Evolutionary conservation across 2,797 vertebrate species (phyloP).

Genomic region (Pteropus rufus): DNA sequence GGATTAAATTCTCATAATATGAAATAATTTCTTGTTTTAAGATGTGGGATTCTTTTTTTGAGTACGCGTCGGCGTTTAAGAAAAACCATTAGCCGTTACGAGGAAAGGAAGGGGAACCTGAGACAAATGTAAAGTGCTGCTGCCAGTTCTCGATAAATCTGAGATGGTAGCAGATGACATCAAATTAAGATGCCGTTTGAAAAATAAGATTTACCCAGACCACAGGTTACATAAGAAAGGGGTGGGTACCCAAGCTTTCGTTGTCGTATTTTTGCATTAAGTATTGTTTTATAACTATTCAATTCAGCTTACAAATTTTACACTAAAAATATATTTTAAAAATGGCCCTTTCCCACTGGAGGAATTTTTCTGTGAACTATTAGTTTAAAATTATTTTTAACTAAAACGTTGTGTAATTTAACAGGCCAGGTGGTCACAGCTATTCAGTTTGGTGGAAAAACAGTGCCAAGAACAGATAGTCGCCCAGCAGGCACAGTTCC

Average conservation of each 20-base stretch:
- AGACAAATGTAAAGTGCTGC: background rate
- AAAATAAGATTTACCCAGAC: background rate
- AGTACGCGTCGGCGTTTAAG: background rate
- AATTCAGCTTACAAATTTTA: background rate
- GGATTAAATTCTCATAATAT: background rate
- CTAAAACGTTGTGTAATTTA: constrained; percentile 67
- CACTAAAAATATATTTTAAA: background rate
- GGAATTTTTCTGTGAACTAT: background rate
- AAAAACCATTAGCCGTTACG: background rate
- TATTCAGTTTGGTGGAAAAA: constrained; percentile 93
- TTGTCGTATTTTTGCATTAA: background rate
- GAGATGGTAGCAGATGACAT: background rate
- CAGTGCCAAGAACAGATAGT: constrained; percentile 95
- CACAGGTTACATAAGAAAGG: background rate
- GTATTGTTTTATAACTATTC: background rate
- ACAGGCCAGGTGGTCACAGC: constrained; percentile 93
- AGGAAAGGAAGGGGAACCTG: background rate
- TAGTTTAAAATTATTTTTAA: constrained; percentile 41
- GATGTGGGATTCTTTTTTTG: background rate
- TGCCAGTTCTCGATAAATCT: background rate
- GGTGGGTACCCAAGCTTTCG: background rate
- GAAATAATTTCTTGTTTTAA: background rate
- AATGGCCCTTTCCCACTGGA: background rate
- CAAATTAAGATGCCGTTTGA: background rate
- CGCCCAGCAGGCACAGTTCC: constrained; percentile 95